Evolutionary conservation across 35 echinoderm and acorn worm genomes (phyloP), one percentile per base, ranked within the genome.

Genomic region (Stichopus chloronotus): DNA sequence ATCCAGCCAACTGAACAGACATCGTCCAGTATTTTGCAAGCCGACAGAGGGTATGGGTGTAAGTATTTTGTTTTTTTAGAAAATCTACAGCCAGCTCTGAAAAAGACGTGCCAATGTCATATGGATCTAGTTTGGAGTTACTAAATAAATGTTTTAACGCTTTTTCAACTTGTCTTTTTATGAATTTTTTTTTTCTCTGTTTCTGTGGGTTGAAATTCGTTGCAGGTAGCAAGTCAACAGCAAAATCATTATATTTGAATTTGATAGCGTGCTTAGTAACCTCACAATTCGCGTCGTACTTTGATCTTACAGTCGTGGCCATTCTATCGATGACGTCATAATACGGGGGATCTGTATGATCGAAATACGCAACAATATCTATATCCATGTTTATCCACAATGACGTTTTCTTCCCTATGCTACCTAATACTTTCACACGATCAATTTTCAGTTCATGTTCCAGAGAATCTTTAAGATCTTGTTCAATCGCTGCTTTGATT

Each of bases 81-180:
- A 91, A 91, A 19, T 20, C 90, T 57, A 91, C 74, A 22, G 88
- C 88, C 8, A 10, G 68, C 77, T 91, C 88, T 9, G 90, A 91
- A 5, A 91, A 55, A 74, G 17, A 74, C 58, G 90, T 91, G n/a
- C 90, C 79, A 8, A 89, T 43, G 23, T 89, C 87, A 16, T 55
- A 25, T 9, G 57, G 58, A n/a, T 1, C 12, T 3, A 72, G 60
- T 17, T n/a, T 23, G 6, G n/a, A 8, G 21, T 43, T 6, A 20
- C 0, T 4, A 7, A 9, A 19, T 5, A 71, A 10, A n/a, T 89
- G n/a, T 13, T 11, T 52, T 5, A 89, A 43, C 16, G 58, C n/a
- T 30, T 89, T 89, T 54, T 72, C 14, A 55, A 89, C 5, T 61
- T 89, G 87, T n/a, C 9, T 59, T 13, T 19, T 24, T 25, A 4